Evolutionary conservation across 2,888 invertebrate genomes (phyloP).

Genomic region (Apodemia hepburni): DNA sequence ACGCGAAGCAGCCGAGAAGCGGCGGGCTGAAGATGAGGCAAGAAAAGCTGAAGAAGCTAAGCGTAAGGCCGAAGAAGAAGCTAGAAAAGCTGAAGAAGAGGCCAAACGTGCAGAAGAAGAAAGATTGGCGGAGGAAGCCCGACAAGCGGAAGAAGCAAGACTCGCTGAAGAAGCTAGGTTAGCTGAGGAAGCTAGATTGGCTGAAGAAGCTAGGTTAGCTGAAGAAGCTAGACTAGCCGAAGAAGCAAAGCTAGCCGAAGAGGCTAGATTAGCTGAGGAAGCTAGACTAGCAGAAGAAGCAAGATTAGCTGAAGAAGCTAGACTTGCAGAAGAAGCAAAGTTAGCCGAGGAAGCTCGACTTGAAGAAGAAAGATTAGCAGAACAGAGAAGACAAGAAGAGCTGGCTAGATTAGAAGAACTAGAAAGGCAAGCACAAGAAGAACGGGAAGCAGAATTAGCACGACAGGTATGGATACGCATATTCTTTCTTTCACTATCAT

Average conservation of each 20-base stretch:
- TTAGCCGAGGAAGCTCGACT: slow-evolving; percentile 58
- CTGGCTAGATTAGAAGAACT: slow-evolving; percentile 68
- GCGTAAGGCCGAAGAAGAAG: slow-evolving; percentile 72
- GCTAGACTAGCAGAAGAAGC: slow-evolving; percentile 63
- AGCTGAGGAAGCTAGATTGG: slow-evolving; percentile 60
- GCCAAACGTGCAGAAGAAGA: slow-evolving; percentile 62
- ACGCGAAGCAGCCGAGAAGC: slow-evolving; percentile 67
- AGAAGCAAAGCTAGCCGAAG: slow-evolving; percentile 62
- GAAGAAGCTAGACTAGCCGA: slow-evolving; percentile 62
- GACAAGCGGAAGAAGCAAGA: slow-evolving; percentile 65
- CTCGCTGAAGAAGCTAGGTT: slow-evolving; percentile 68
- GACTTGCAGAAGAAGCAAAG: slow-evolving; percentile 63
- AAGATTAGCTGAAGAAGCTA: slow-evolving; percentile 67
- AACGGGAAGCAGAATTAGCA: slow-evolving; percentile 83
- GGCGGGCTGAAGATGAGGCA: slow-evolving; percentile 78
- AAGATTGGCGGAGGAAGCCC: slow-evolving; percentile 57
- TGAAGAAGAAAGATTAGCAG: slow-evolving; percentile 70
- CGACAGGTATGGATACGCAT: slow-evolving; percentile 67
- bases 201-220: slow-evolving; percentile 65
- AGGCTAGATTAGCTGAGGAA: slow-evolving; percentile 64
- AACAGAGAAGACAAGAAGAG: slow-evolving; percentile 62
- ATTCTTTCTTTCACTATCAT: no score
- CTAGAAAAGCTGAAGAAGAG: slow-evolving; percentile 63
- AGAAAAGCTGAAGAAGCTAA: slow-evolving; percentile 73
- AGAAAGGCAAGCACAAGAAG: slow-evolving; percentile 82